These are phyloP conservation scores for Venustaconcha ellipsiformis DNA, from an alignment of 1,140 invertebrate genomes.

Conservation along the genomic window DNA sequence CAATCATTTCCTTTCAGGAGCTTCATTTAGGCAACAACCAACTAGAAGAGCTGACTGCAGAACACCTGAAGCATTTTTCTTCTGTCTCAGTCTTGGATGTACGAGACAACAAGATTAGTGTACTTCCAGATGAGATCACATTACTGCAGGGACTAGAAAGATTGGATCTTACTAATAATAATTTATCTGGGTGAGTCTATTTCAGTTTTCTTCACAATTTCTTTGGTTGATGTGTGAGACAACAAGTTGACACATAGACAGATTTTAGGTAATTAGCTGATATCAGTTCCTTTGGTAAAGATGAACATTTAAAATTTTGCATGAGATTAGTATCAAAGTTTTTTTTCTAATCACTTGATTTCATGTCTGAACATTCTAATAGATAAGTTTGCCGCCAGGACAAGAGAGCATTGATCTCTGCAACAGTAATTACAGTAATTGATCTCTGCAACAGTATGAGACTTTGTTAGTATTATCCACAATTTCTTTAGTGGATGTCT, in stretches of 20 bases:
- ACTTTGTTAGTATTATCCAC: too few species aligned
- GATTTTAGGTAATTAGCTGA: too few species aligned
- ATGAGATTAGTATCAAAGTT: too few species aligned
- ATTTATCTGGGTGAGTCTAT: conserved; percentile 76
- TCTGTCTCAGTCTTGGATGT: conserved; percentile 77
- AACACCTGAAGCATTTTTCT: conserved; percentile 59
- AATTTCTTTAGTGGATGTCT: too few species aligned
- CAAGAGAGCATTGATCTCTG: neutral
- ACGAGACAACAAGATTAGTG: conserved; percentile 70
- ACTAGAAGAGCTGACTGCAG: conserved; percentile 70
- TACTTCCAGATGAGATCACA: conserved; percentile 84
- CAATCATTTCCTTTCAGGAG: conserved; percentile 70
- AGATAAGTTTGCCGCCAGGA: too few species aligned
- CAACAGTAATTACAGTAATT: neutral
- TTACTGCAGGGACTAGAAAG: conserved; percentile 80
- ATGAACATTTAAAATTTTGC: too few species aligned
- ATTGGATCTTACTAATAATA: conserved; percentile 87
- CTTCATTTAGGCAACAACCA: conserved; percentile 85
- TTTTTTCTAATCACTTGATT: too few species aligned
- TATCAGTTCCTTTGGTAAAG: too few species aligned
- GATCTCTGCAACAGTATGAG: neutral
- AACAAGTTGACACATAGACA: too few species aligned
- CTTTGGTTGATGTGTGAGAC: neutral
- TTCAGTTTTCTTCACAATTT: neutral
- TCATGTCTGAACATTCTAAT: too few species aligned